Base-by-base conservation (phyloP, 2,888 invertebrate genomes). In the Ceratothoa steindachneri region DNA sequence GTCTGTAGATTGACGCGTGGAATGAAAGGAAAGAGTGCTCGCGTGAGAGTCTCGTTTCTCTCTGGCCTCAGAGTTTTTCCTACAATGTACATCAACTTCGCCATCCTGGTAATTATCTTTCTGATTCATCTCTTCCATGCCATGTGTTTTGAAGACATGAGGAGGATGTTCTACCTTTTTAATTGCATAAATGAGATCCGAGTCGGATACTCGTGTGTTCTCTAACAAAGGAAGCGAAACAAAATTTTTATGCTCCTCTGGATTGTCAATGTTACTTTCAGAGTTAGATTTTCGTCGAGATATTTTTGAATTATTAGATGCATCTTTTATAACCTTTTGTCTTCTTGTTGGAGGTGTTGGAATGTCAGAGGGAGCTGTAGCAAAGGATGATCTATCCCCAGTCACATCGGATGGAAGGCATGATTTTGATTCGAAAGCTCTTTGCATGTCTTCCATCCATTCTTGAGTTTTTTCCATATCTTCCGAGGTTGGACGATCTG, bases 361-460 rank as follows among this genome's bases (percentile, higher is more conserved):
- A 15, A 69, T 65, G 12, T 77, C 77, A 12, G 75, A 70, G 2
- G 69, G 71, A 67, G 71, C 73, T n/a, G 67, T 73, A 4, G 66
- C 27, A 24, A 73, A 69, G 12, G 77, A 73, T 12, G 69, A 52
- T n/a, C 67, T 69, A 31, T 74, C 74, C 7, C 70, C 70, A 22
- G 52, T 41, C 27, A 28, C 70, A 5, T 72, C 72, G 1, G 72
- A 72, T 22, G 65, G n/a, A 27, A 41, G 52, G n/a, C 72, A 72
- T 19, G 22, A 52, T 2, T 67, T n/a, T 31, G 71, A 29, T 3
- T 65, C 66, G 3, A 77, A 30, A 1, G 73, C 75, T 9, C 29
- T 65, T 19, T 73, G 75, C 70, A 73, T 68, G 51, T 68, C 77
- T 9, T 71, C 2, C 28, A 77, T 77, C 77, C 77, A 77, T 64